Evolutionary conservation across 2,888 invertebrate species (phyloP), one percentile per base, ranked within the genome.

Genomic region (Acrocera orbiculus): DNA sequence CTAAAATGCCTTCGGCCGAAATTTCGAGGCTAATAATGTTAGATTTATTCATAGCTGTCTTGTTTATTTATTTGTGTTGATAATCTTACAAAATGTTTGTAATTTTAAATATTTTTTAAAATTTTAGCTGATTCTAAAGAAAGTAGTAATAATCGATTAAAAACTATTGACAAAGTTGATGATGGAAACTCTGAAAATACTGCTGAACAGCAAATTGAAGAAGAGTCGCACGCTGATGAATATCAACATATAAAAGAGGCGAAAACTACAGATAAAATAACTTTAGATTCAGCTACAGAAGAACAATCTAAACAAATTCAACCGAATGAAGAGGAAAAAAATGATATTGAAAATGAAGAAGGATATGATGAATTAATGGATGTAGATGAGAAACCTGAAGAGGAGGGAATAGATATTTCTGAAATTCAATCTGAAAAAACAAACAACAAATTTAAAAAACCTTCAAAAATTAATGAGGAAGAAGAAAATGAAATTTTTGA

Each of bases 221-320:
- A 69, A 13, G 58, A 66, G 14, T 39, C 49, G 25, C 50, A 62
- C 9, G 53, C 59, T 3, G 77, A 81, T 38, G 69, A 79, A 40
- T 87, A 77, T 57, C 80, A 89, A 51, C 89, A 90, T 52, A 76
- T 90, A 3, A 76, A 78, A 47, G 77, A 85, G 43, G 73, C 80
- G 0, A 76, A 78, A 39, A 69, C 73, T 37, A 68, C 69, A 41
- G 77, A 82, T 49, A 66, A 76, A 35, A 77, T 83, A 52, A 68
- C 71, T 3, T 54, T 79, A 42, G 82, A 82, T 45, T 73, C 74
- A 31, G 81, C 81, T 0, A 81, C 80, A 0, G 73, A 81, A 54
- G 87, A 90, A 43, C 89, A 92, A 59, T 78, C 78, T 0, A 59
- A 58, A 32, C 46, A 58, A 41, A 46, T 58, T 5, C 68, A 70